A percentile compares a stretch with the other conserved stretches of the same genome.
Conservation (phyloP, 2,888 invertebrate species). For the Leucozona laternaria region DNA sequence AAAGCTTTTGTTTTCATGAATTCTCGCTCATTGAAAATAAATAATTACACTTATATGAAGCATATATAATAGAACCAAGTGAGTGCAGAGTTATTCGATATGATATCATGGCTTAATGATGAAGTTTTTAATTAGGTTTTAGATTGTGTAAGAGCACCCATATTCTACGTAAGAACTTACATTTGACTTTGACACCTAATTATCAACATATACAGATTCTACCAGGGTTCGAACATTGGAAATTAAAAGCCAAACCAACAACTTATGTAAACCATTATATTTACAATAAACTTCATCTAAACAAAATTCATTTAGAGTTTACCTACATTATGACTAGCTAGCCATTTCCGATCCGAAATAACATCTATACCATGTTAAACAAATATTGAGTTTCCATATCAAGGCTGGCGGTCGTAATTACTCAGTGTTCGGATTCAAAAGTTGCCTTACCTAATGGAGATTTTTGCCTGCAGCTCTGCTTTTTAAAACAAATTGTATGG, state of each 20-base stretch:
- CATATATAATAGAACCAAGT: not conserved
- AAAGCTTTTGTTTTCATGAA: conserved; percentile 2
- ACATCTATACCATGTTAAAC: conserved; percentile 33
- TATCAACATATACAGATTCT: not conserved
- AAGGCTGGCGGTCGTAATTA: conserved; percentile 46
- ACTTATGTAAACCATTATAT: conserved; percentile 1
- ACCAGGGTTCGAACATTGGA: not conserved
- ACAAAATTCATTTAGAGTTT: not conserved
- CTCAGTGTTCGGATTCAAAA: conserved; percentile 34
- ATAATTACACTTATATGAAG: conserved; percentile 1
- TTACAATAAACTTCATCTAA: conserved; percentile 12
- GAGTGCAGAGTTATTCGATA: conserved; percentile 11
- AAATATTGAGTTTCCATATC: conserved; percentile 63
- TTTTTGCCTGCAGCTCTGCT: conserved; percentile 50
- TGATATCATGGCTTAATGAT: not conserved
- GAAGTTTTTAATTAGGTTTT: conserved; percentile 39
- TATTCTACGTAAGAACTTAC: not conserved
- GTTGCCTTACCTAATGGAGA: conserved; percentile 50
- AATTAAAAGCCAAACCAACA: not conserved
- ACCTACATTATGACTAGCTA: conserved; percentile 16
- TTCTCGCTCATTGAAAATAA: not conserved
- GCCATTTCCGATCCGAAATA: conserved; percentile 30
- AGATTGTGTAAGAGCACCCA: conserved; percentile 2
- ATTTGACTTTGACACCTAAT: conserved; percentile 7
- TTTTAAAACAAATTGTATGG: not conserved